Evolutionary conservation across 2,113 vertebrate genomes (phyloP), one percentile per base, ranked within the genome.

Genomic region (Delphinapterus leucas): DNA sequence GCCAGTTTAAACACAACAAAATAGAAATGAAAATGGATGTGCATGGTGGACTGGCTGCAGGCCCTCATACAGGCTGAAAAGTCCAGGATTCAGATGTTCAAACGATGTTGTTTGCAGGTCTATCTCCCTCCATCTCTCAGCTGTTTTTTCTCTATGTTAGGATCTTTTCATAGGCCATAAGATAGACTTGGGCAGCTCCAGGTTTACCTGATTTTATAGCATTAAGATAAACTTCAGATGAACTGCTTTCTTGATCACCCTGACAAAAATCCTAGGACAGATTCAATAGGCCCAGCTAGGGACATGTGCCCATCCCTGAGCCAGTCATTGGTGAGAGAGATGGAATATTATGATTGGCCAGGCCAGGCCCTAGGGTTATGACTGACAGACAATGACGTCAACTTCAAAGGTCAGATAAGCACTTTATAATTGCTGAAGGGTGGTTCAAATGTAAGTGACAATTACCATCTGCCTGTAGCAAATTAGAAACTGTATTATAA

Each of bases 331-430:
- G 63, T 67, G 61, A 84, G 6, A 44, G 31, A 81, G 13, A 85
- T n/a, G 55, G 68, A 70, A 36, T 82, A 76, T 93, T 86, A 60
- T 93, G 58, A 76, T 73, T 85, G 53, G n/a, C 55, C 89, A 95
- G 58, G 28, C 61, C 15, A 60, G 5, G 63, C n/a, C n/a, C n/a
- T 79, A 38, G 21, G 20, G 8, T 81, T 91, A 9, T 73, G 65
- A 38, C 68, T 73, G 7, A 74, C 20, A 84, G 63, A 79, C 31
- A 85, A 28, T 70, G 49, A 74, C 38, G 25, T 71, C 36, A 58
- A 13, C 13, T 63, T 28, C 44, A 76, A 55, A 88, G 26, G 9
- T 96, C 73, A 65, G 25, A 61, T 9, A 11, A 90, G 63, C 49
- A 61, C 55, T 82, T 89, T 73, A 88, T 58, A 91, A 41, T 6